Conservation (phyloP, 2,113 vertebrate species). For the Galbula dea region DNA sequence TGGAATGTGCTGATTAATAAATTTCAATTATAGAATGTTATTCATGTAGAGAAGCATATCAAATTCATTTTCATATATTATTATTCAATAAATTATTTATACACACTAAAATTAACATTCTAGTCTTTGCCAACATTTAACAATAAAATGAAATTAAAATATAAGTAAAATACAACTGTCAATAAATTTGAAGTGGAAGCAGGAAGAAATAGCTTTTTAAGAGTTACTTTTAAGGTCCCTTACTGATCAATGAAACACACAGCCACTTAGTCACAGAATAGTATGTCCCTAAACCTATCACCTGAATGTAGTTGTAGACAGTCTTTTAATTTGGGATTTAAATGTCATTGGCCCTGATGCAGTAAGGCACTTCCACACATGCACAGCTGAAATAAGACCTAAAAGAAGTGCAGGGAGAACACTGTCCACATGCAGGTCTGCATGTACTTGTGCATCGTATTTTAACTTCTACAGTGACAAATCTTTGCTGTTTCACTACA, state of each 20-base stretch:
- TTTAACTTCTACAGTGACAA: neutral
- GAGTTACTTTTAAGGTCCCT: neutral
- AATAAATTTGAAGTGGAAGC: neutral
- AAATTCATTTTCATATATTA: conserved; percentile 38
- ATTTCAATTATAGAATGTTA: neutral
- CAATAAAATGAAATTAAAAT: neutral
- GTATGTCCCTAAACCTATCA: neutral
- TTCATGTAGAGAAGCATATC: conserved; percentile 5
- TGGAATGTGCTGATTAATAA: conserved; percentile 53
- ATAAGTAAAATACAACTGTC: neutral
- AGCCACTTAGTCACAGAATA: neutral
- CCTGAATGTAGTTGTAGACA: neutral
- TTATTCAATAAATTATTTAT: conserved; percentile 64
- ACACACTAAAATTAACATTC: conserved; percentile 22
- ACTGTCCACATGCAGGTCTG: neutral
- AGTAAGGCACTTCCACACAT: neutral
- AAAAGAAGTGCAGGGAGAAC: neutral
- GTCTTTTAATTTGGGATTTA: neutral
- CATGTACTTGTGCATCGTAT: neutral
- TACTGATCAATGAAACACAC: neutral
- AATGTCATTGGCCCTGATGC: neutral
- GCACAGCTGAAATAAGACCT: neutral
- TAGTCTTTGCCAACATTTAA: conserved; percentile 3
- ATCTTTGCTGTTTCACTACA: neutral
- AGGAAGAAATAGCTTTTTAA: neutral